Evolutionary conservation across 2,888 invertebrate species (phyloP), one percentile per base, ranked within the genome.

Genomic region (Penaeus monodon): DNA sequence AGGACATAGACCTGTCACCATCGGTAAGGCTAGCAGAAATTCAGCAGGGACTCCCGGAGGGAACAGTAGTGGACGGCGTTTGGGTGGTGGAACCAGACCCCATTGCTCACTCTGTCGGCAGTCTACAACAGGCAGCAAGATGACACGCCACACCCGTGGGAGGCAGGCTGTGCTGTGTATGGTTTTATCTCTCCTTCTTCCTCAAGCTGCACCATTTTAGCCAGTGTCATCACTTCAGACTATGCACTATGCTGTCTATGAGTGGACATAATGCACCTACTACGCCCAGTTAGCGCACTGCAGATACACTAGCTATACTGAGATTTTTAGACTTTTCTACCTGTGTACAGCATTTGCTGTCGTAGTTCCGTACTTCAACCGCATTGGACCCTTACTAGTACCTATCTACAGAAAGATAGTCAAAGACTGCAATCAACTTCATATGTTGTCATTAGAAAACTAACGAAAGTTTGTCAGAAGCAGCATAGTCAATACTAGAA

Each of bases 171-270:
- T 77, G 78, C 77, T 84, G 84, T 84, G 84, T 80, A 80, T 80
- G 80, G 64, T 80, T 85, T 74, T 78, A 27, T 79, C 33, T 85
- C 70, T 74, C 63, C 77, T 78, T 78, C 65, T 66, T 57, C 78
- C 78, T 68, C 77, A 38, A 84, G 76, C 68, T 84, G 84, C 84
- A 84, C 84, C 77, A 57, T 57, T n/a, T 49, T 84, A 84, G 84
- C 84, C 84, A 84, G 77, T 84, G 77, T 68, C 77, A 20, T 77
- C 84, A 77, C 78, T 44, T 29, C 20, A 84, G 49, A 70, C 49
- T 70, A 77, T 84, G 84, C 84, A 84, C 84, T 29, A 64, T 74
- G 76, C 38, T 83, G 63, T 76, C 66, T 29, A 84, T 78, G n/a
- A 27, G 66, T 84, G 65, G 63, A 66, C 49, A 65, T 65, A 70